A percentile compares a stretch with the other conserved stretches of the same genome.
phyloP scores from a whole-genome alignment of 2,113 vertebrate genomes.

The Todiramphus saurophagus region DNA sequence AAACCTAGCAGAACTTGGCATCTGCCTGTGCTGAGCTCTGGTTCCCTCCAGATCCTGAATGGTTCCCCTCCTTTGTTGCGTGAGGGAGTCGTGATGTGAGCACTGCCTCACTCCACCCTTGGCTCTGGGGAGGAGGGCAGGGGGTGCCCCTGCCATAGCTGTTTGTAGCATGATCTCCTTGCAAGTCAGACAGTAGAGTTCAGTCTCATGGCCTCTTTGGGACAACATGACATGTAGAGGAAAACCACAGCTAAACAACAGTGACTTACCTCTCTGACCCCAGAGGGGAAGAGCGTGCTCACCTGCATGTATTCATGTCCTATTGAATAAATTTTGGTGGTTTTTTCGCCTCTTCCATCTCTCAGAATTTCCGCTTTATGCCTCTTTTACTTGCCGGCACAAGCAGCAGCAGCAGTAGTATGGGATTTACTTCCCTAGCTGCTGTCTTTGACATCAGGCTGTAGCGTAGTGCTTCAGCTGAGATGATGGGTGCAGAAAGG shows the following conservation, averaged over 20 bases:
- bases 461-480: neutral
- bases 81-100: rapidly evolving
- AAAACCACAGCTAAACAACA: neutral
- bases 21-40: neutral
- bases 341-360: neutral
- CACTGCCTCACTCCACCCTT: neutral
- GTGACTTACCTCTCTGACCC: neutral
- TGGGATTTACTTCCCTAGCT: neutral
- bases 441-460: neutral
- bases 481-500: neutral
- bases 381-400: neutral
- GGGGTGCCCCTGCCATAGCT: neutral
- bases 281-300: neutral
- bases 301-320: rapidly evolving
- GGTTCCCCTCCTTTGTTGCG: rapidly evolving
- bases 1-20: neutral
- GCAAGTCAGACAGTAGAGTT: rapidly evolving
- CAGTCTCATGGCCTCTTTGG: neutral
- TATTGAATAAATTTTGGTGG: neutral
- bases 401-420: neutral
- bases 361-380: neutral
- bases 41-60: neutral
- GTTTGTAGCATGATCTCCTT: rapidly evolving
- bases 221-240: rapidly evolving
- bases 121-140: neutral